These are phyloP conservation scores for Eupithecia pulchellata DNA, from an alignment of 2,888 invertebrate species.

Conservation along the genomic window DNA sequence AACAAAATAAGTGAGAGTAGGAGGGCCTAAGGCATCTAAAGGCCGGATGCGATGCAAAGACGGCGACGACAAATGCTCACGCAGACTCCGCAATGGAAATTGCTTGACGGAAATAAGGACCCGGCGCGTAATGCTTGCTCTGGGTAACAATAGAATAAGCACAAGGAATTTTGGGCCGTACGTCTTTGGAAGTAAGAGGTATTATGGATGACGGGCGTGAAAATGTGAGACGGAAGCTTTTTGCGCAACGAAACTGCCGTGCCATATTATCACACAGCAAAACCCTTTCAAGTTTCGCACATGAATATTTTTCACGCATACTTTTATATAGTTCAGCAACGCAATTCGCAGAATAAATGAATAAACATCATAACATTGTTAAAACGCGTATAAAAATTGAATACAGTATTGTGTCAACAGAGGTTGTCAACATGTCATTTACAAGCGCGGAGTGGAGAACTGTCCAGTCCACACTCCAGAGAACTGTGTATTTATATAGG, in stretches of 20 bases:
- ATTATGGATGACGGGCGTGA: conserved; percentile 7
- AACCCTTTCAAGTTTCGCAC: background rate
- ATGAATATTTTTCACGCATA: background rate
- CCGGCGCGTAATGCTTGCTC: conserved; percentile 16
- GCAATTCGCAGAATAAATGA: conserved; percentile 1
- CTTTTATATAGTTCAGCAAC: background rate
- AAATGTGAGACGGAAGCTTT: conserved; percentile 20
- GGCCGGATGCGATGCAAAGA: conserved; percentile 51
- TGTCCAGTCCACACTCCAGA: conserved; percentile 33
- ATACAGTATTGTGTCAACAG: conserved; percentile 30
- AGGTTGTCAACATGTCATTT: conserved; percentile 36
- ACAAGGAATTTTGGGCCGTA: conserved; percentile 23
- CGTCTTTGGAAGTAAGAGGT: background rate
- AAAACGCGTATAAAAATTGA: conserved; percentile 22
- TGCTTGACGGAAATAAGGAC: conserved; percentile 56
- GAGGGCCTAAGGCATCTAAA: conserved; percentile 33
- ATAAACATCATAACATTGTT: conserved; percentile 11
- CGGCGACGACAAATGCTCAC: conserved; percentile 57
- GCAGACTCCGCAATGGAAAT: conserved; percentile 52
- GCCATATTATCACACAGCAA: conserved; percentile 4
- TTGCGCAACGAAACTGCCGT: conserved; percentile 16
- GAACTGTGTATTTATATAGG: conserved; percentile 36
- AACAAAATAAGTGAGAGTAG: conserved; percentile 1
- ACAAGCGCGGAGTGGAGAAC: conserved; percentile 35
- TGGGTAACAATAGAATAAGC: conserved; percentile 20